A percentile compares a stretch with the other conserved stretches of the same genome.
These are phyloP conservation scores for Diadromus collaris DNA, from an alignment of 2,888 invertebrate species.

Conservation along the genomic window DNA sequence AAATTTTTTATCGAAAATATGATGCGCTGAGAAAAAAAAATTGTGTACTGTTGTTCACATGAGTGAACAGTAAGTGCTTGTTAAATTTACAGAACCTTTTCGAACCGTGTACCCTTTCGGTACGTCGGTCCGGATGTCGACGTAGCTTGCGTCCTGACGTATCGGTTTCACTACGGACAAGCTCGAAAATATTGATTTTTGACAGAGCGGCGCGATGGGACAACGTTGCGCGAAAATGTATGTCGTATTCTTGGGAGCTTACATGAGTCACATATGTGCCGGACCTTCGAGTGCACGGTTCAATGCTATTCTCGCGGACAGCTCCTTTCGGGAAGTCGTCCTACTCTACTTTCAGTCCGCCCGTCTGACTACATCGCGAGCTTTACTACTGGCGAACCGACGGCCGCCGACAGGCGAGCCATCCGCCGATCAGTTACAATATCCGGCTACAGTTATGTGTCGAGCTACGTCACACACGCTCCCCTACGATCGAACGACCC, in stretches of 20 bases:
- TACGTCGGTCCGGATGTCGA: neutral
- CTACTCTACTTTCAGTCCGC: slow-evolving; percentile 16
- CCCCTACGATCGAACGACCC: slow-evolving; percentile 14
- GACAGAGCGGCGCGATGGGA: neutral
- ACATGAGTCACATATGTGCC: neutral
- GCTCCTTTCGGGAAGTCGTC: slow-evolving; percentile 6
- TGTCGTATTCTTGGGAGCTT: neutral
- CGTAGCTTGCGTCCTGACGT: neutral
- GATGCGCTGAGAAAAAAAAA: too few species aligned
- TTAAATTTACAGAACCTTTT: neutral
- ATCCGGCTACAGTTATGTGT: slow-evolving; percentile 33
- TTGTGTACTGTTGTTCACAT: too few species aligned
- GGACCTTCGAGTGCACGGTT: neutral
- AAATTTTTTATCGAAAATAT: too few species aligned
- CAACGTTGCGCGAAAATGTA: neutral
- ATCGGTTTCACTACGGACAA: neutral
- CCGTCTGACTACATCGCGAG: slow-evolving; percentile 43
- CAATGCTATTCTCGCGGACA: slow-evolving; percentile 18
- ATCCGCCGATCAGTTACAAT: slow-evolving; percentile 46
- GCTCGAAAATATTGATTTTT: slow-evolving; percentile 12
- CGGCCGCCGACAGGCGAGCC: neutral
- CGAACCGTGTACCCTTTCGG: too few species aligned
- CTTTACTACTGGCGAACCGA: slow-evolving; percentile 47
- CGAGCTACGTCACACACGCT: slow-evolving; percentile 15
- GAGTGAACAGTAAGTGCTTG: too few species aligned